phyloP scores from a whole-genome alignment of 2,888 invertebrate genomes.

The Eristalinus aeneus region DNA sequence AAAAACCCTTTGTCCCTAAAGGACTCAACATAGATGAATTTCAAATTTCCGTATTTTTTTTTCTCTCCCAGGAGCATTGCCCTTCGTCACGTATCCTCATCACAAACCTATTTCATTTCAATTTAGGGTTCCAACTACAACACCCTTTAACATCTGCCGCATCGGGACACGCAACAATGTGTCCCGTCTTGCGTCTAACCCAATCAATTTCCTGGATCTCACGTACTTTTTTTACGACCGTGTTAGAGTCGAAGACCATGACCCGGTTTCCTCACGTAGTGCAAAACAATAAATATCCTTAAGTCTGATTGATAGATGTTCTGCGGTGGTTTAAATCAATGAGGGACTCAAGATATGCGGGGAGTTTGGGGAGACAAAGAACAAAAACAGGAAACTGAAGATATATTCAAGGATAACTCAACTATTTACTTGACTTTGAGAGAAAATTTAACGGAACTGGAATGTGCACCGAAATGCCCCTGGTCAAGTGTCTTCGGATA shows the following conservation, averaged over 20 bases:
- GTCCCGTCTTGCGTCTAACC: background rate
- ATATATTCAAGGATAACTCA: too few species aligned
- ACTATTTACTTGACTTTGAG: too few species aligned
- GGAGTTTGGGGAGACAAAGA: background rate
- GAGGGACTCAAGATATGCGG: background rate
- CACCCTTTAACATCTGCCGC: background rate
- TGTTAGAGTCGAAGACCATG: background rate
- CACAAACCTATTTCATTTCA: background rate
- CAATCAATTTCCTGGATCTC: background rate
- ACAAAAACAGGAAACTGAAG: too few species aligned
- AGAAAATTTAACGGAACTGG: too few species aligned
- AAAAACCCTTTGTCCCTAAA: too few species aligned
- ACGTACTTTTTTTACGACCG: background rate
- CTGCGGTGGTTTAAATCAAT: background rate
- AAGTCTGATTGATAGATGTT: background rate
- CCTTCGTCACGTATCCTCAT: background rate
- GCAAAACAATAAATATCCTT: background rate
- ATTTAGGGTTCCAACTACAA: background rate
- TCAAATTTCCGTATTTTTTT: too few species aligned
- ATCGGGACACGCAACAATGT: background rate
- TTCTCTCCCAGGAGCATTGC: too few species aligned
- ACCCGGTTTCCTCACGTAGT: background rate
- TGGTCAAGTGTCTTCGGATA: too few species aligned
- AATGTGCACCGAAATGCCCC: too few species aligned
- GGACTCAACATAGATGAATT: too few species aligned